Conservation (phyloP, 1,140 invertebrate genomes). For the Ceratina australensis region DNA sequence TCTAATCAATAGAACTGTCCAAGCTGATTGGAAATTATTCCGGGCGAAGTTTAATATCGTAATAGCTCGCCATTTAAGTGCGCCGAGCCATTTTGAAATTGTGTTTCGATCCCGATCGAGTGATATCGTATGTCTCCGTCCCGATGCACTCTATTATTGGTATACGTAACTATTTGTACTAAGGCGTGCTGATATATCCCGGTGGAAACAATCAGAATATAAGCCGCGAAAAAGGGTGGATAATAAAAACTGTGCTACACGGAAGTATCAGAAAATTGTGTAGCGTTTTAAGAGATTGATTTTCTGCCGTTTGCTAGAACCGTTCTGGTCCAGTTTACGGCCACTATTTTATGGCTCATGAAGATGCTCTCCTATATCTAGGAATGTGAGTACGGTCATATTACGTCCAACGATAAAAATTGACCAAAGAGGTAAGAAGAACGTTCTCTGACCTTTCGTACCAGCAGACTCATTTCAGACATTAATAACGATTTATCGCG, state of each 20-base stretch:
- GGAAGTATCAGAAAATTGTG: neutral
- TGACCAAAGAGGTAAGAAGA: too few relatives aligned
- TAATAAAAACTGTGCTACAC: neutral
- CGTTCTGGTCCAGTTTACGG: too few relatives aligned
- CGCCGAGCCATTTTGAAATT: conserved; percentile 3
- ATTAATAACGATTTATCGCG: too few relatives aligned
- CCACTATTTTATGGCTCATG: conserved; percentile 5
- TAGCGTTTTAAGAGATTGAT: neutral
- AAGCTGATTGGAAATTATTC: conserved; percentile 1
- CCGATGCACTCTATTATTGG: neutral
- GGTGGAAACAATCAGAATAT: neutral
- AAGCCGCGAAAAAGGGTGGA: too few relatives aligned
- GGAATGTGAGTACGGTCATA: neutral
- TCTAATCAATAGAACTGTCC: neutral
- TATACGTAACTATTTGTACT: neutral
- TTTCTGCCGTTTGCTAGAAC: neutral
- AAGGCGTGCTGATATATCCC: neutral
- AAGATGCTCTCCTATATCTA: neutral
- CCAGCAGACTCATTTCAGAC: too few relatives aligned
- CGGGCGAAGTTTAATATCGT: conserved; percentile 3
- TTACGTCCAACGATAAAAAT: neutral
- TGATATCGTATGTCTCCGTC: too few relatives aligned
- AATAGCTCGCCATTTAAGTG: neutral
- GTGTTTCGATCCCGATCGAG: neutral
- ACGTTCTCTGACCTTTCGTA: too few relatives aligned